These are phyloP conservation scores for Sitobion miscanthi DNA, from an alignment of 1,140 invertebrate species.

Conservation along the genomic window DNA sequence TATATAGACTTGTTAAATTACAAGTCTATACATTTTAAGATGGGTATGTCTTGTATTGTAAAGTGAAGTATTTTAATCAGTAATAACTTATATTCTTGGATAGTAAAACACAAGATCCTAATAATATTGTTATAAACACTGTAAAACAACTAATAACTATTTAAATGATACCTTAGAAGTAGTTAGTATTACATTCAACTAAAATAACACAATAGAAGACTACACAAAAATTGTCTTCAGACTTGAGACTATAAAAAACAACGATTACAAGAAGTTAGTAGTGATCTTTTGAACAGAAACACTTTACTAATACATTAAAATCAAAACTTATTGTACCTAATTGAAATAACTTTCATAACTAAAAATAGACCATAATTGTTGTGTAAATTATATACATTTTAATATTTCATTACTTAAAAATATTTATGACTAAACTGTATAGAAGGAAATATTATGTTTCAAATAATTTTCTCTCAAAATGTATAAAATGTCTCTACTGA, in stretches of 20 bases:
- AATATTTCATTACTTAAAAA: neutral
- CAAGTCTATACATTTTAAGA: conserved; percentile 21
- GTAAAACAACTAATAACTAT: conserved; percentile 40
- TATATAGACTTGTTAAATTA: conserved; percentile 4
- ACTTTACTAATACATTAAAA: neutral
- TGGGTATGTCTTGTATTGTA: neutral
- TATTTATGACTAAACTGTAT: neutral
- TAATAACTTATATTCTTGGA: conserved; percentile 31
- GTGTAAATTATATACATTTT: conserved; percentile 35
- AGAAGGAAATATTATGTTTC: neutral
- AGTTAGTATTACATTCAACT: conserved; percentile 41
- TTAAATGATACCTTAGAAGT: conserved; percentile 26
- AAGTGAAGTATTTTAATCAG: conserved; percentile 30
- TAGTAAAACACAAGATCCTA: conserved; percentile 48
- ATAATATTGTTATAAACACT: conserved; percentile 28
- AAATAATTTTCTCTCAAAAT: neutral
- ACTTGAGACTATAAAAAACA: conserved; percentile 24
- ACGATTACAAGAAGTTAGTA: conserved; percentile 16
- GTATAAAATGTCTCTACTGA: neutral
- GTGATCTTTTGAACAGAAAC: conserved; percentile 8
- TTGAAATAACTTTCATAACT: neutral
- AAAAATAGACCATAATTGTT: neutral
- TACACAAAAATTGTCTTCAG: conserved; percentile 30
- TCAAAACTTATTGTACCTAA: neutral
- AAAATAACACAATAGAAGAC: conserved; percentile 33